Percentiles rank a stretch among this genome's conserved stretches.
Conservation (phyloP, 2,113 vertebrate genomes). For the Phaethornis superciliosus region DNA sequence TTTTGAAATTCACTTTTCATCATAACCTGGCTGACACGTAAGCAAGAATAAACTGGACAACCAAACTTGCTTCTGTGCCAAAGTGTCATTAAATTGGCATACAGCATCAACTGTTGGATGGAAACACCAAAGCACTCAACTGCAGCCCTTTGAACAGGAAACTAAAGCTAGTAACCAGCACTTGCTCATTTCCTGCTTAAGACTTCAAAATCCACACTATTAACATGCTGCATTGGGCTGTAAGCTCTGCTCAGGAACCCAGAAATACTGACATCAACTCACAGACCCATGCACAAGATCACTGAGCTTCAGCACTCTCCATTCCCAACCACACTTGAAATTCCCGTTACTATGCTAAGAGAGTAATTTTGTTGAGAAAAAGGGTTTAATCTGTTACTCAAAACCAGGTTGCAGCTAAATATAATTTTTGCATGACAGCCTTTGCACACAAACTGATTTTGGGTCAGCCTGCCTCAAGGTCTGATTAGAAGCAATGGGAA, state of each 20-base stretch:
- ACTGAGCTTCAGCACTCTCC: background rate
- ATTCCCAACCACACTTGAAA: background rate
- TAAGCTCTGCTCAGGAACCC: background rate
- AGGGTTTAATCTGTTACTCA: background rate
- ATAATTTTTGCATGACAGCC: background rate
- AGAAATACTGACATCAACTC: background rate
- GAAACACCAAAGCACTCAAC: background rate
- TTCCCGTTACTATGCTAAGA: background rate
- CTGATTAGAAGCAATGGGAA: background rate
- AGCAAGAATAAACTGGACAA: background rate
- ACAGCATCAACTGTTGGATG: background rate
- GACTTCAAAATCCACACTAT: background rate
- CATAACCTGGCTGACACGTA: background rate
- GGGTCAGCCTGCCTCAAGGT: background rate
- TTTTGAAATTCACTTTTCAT: background rate
- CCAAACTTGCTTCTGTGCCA: rapidly evolving
- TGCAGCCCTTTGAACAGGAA: background rate
- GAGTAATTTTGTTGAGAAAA: background rate
- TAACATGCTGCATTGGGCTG: background rate
- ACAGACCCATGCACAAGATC: background rate
- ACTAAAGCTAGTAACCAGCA: background rate
- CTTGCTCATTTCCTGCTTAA: background rate
- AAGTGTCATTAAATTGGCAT: background rate
- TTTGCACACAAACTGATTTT: background rate
- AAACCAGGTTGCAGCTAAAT: background rate